Evolutionary conservation across 1,140 invertebrate species (phyloP).

Genomic region (Branchinecta lynchi): DNA sequence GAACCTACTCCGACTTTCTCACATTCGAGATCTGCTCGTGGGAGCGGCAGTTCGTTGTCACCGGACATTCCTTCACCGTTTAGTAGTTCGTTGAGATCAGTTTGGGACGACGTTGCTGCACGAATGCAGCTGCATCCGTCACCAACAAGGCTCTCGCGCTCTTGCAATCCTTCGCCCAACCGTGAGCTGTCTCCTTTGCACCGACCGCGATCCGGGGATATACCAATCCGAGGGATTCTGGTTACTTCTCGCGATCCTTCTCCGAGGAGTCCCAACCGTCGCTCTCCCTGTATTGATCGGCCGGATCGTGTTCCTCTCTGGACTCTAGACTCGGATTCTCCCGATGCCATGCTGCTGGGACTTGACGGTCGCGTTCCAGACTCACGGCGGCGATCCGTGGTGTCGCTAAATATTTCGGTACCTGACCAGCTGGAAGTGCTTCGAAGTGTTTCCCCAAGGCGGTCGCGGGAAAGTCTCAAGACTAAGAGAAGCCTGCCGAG

Average conservation of each 20-base stretch:
- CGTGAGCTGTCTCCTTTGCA: background rate
- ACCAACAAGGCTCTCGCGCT: background rate
- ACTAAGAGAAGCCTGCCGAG: no score
- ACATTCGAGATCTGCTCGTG: background rate
- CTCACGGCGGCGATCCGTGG: background rate
- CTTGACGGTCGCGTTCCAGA: background rate
- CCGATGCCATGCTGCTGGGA: background rate
- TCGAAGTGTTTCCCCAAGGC: background rate
- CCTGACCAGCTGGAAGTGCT: background rate
- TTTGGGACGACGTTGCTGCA: background rate
- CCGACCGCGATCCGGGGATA: background rate
- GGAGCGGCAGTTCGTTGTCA: background rate
- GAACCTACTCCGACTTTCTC: background rate
- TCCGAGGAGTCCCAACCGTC: background rate
- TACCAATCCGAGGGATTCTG: background rate
- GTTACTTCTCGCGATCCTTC: background rate
- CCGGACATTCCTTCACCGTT: background rate
- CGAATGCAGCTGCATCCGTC: background rate
- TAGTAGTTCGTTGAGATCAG: background rate
- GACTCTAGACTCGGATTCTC: background rate
- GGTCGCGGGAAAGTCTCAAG: background rate
- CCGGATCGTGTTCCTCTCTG: background rate
- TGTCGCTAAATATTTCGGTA: background rate
- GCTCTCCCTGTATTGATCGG: background rate
- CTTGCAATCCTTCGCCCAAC: background rate